Evolutionary conservation across 2,797 vertebrate genomes (phyloP), one percentile per base, ranked within the genome.

Genomic region (Danionella dracula): DNA sequence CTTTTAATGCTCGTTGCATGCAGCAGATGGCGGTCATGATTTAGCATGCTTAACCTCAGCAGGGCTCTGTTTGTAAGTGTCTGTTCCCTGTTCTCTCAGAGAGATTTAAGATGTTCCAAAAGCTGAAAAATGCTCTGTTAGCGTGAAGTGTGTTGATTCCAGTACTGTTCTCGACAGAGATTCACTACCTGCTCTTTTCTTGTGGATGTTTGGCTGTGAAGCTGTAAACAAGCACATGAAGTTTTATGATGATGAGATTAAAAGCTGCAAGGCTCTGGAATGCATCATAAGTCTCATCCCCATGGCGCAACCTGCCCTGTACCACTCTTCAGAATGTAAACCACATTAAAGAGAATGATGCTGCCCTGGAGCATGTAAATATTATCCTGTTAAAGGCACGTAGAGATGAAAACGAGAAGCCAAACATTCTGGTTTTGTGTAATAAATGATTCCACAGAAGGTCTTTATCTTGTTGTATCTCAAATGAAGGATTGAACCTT

Each of bases 291-390:
- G 41, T 42, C 45, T 63, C 70, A 64, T 55, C 20, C 6, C 1
- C 20, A 13, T 57, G 44, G 2, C 15, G n/a, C 29, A 35, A 21
- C 13, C 10, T n/a, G 19, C 48, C 37, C 57, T 44, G 19, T 15
- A 32, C 62, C 21, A 19, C 23, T 38, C 63, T 51, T 35, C 48
- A 53, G 27, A 72, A 75, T 57, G 64, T 65, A 59, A 67, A 70
- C 31, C 5, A n/a, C 48, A 20, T 48, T 54, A 8, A 21, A 46
- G 44, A 41, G 63, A 46, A 55, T 19, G 11, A 27, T 4, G 41
- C 32, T 41, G 27, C 42, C 54, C 34, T 17, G 69, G 15, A 64
- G 53, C 15, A 5, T 46, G 50, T 55, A 19, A 72, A 73, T 72
- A 67, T 64, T 70, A 54, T 9, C 2, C 41, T 27, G 48, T 21